Base-by-base conservation (phyloP, 2,888 invertebrate species). In the Hermodice carunculata region DNA sequence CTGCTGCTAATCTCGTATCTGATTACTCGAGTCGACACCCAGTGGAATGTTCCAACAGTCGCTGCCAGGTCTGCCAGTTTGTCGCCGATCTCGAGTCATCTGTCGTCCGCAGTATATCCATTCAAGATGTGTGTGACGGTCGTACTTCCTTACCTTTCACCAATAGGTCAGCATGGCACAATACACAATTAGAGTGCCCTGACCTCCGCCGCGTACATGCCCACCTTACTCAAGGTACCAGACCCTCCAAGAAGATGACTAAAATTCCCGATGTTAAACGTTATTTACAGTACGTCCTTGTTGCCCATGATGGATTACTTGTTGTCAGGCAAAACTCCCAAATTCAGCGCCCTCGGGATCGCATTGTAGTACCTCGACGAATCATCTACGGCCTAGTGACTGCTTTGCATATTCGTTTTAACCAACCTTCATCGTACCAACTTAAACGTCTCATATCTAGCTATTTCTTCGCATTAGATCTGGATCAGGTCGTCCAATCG, bases 271-370 rank as follows among this genome's bases (percentile, higher is more conserved):
- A 44, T 43, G 32, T 32, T 22, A 1, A 61, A 44, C 26, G 44
- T 4, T 48, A 59, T 24, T 24, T 59, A 19, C 14, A 28, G 29
- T 14, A 5, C 31, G 49, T 49, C 22, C 28, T 32, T 22, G 32
- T 59, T 24, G 22, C 32, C 8, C 8, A 14, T 14, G 59, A 59
- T 49, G 59, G 49, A 14, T 8, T 59, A 4, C 59, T 59, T 22
- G 44, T 42, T 24, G 44, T 44, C 11, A 14, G 22, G 17, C 8
- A 44, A 8, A 24, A 22, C 26, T 8, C 8, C 6, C 44, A 42
- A 11, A 26, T 57, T 29, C 6, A 42, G 8, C 6, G 6, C 6
- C 5, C 42, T n/a, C 24, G 14, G 5, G 57, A 57, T 14, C 26
- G 26, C 24, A 44, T 57, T 22, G 44, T 57, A 17, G 44, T 57